phyloP scores from a whole-genome alignment of 2,888 invertebrate species.

The Mantis religiosa region DNA sequence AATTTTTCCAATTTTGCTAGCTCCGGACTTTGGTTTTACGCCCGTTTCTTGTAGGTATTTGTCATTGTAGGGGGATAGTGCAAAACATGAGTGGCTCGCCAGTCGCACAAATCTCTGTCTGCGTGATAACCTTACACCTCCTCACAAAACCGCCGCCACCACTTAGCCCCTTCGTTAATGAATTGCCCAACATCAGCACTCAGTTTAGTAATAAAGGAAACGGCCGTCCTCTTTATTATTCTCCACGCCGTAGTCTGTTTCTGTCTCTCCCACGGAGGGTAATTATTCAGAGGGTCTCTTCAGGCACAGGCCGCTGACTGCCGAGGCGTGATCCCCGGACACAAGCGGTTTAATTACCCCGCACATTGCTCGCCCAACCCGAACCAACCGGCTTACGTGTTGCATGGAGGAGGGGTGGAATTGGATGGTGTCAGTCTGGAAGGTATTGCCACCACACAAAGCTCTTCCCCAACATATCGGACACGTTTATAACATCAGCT shows the following conservation, averaged over 20 bases:
- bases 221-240: neutral
- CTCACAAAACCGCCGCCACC: neutral
- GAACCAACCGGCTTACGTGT: neutral
- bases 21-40: neutral
- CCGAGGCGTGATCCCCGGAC: conserved; percentile 4
- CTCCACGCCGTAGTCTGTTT: neutral
- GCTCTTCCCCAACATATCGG: neutral
- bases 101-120: neutral
- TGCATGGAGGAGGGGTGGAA: neutral
- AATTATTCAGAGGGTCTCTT: conserved; percentile 1
- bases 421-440: neutral
- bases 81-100: neutral
- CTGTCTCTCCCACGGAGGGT: neutral
- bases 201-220: neutral
- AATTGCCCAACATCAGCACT: neutral
- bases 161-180: neutral
- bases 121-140: neutral
- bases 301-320: neutral
- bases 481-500: neutral
- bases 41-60: neutral
- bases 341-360: neutral
- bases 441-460: neutral
- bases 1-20: neutral
- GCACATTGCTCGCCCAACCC: neutral
- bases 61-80: neutral